Conservation (phyloP, 2,888 invertebrate genomes). For the Formica aserva region DNA sequence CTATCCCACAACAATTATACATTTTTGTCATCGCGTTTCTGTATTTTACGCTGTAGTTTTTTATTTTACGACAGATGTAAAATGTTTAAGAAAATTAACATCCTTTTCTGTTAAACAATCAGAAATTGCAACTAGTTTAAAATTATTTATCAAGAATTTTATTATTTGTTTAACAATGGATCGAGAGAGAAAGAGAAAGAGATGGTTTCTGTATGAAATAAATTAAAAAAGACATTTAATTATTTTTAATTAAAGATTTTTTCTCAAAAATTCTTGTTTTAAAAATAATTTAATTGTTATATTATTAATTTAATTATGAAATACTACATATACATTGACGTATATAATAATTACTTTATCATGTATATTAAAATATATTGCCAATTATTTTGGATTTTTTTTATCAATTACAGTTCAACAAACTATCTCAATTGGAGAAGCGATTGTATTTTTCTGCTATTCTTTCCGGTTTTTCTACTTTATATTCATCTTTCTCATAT, state of each 20-base stretch:
- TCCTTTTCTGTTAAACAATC: not conserved
- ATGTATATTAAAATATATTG: not conserved
- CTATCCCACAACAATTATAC: not conserved
- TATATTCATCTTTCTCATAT: not conserved
- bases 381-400: not conserved
- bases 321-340: not conserved
- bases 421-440: not conserved
- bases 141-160: not conserved
- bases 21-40: not conserved
- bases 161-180: not conserved
- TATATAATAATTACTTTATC: not conserved
- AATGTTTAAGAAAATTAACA: not conserved
- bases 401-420: not conserved
- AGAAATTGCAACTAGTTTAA: not conserved
- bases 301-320: not conserved
- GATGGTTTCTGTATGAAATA: not conserved
- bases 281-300: constrained; percentile 1
- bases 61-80: not conserved
- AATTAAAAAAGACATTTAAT: not conserved
- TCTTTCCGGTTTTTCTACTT: not conserved
- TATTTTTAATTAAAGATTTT: not conserved
- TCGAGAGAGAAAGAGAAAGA: not conserved
- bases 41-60: not conserved
- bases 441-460: not conserved
- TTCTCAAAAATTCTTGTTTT: not conserved